Conservation (phyloP, 2,797 vertebrate species). For the Pelodytes ibericus region DNA sequence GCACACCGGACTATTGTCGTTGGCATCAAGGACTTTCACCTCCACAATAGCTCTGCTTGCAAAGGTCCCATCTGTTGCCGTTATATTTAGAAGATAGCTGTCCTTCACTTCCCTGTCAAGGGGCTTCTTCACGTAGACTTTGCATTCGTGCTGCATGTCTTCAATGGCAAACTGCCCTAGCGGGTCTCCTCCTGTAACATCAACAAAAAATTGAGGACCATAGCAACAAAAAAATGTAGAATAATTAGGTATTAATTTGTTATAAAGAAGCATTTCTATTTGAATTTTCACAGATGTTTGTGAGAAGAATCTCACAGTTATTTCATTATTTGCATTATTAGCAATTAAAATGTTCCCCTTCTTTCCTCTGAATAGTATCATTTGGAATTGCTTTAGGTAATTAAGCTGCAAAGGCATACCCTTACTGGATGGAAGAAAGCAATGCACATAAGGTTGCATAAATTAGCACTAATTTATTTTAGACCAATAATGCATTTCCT, state of each 20-base stretch:
- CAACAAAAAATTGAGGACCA: not conserved
- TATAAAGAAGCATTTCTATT: not conserved
- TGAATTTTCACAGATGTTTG: not conserved
- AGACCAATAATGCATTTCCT: not conserved
- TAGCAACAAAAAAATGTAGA: not conserved
- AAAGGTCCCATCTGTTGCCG: slow-evolving; percentile 94
- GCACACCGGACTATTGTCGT: slow-evolving; percentile 94
- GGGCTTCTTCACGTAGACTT: slow-evolving; percentile 91
- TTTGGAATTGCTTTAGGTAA: not conserved
- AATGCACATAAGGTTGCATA: not conserved
- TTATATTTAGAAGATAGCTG: slow-evolving; percentile 94
- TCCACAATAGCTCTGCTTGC: slow-evolving; percentile 91
- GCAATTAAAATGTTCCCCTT: not conserved
- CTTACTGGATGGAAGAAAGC: not conserved
- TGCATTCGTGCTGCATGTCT: slow-evolving; percentile 94
- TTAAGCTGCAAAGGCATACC: not conserved
- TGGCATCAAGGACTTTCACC: slow-evolving; percentile 97
- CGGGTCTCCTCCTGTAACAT: slow-evolving; percentile 89
- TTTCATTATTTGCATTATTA: not conserved
- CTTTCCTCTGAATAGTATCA: not conserved
- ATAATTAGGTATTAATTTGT: not conserved
- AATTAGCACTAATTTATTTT: not conserved
- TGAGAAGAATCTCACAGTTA: not conserved
- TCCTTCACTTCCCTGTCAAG: slow-evolving; percentile 93
- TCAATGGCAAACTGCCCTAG: slow-evolving; percentile 93